phyloP scores from a whole-genome alignment of 2,888 invertebrate genomes.

The Melanotus villosus region DNA sequence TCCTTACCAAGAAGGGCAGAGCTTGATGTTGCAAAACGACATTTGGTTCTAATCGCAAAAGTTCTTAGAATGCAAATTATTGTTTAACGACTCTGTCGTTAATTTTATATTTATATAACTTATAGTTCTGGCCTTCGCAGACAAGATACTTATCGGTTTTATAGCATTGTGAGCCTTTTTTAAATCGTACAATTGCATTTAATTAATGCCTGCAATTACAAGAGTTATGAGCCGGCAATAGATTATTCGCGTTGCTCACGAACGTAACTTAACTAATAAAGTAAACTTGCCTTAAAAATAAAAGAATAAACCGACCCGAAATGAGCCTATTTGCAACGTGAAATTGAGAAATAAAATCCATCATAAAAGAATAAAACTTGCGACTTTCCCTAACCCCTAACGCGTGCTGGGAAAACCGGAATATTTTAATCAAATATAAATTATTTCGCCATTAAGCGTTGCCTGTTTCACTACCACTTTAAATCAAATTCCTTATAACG shows the following conservation, averaged over 20 bases:
- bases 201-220: constrained; percentile 8
- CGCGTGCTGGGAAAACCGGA: constrained; percentile 36
- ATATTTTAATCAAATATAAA: constrained; percentile 48
- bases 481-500: constrained; percentile 46
- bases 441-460: constrained; percentile 45
- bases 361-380: constrained; percentile 42
- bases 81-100: constrained; percentile 2
- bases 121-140: constrained; percentile 8
- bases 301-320: constrained; percentile 21
- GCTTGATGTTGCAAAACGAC: neutral
- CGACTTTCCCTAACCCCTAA: constrained; percentile 39
- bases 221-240: neutral
- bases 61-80: constrained; percentile 16
- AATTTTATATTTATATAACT: constrained; percentile 8
- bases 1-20: neutral
- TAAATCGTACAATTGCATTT: neutral
- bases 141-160: constrained; percentile 12
- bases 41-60: neutral
- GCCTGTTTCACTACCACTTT: constrained; percentile 47
- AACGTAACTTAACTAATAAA: neutral
- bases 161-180: constrained; percentile 6
- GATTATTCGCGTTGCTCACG: neutral
- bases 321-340: constrained; percentile 33
- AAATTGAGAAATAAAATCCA: constrained; percentile 44
- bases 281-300: too few species aligned